A percentile compares a stretch with the other conserved stretches of the same genome.
phyloP scores from a whole-genome alignment of 2,113 vertebrate genomes.

The Egretta garzetta region DNA sequence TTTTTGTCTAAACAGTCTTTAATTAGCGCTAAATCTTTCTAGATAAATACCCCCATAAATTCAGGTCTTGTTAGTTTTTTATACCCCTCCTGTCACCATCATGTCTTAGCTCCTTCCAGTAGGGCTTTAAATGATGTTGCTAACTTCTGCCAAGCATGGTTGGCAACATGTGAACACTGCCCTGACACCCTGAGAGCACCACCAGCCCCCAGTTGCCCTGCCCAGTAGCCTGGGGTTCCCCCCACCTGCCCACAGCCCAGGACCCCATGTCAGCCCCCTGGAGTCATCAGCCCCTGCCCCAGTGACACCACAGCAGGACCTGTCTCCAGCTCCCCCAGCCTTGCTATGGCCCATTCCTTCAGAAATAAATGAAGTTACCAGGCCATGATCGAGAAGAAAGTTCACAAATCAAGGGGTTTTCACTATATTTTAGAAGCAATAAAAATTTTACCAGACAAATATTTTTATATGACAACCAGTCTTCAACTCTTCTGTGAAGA shows the following conservation, averaged over 20 bases:
- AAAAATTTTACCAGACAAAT: neutral
- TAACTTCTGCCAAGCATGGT: neutral
- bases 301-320: neutral
- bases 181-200: neutral
- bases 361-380: neutral
- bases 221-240: neutral
- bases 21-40: neutral
- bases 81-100: neutral
- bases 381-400: neutral
- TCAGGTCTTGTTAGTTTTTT: neutral
- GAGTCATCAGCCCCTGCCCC: neutral
- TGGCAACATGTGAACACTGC: neutral
- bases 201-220: neutral
- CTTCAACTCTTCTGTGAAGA: neutral
- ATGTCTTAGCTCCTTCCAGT: neutral
- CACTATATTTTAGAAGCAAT: neutral
- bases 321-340: neutral
- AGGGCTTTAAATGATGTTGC: neutral
- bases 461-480: neutral
- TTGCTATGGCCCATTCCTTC: neutral
- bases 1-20: neutral
- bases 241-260: too few relatives aligned
- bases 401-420: neutral
- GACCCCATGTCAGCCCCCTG: neutral
- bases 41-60: neutral